Evolutionary conservation across 2,888 invertebrate species (phyloP).

Genomic region (Oxytorus armatus): DNA sequence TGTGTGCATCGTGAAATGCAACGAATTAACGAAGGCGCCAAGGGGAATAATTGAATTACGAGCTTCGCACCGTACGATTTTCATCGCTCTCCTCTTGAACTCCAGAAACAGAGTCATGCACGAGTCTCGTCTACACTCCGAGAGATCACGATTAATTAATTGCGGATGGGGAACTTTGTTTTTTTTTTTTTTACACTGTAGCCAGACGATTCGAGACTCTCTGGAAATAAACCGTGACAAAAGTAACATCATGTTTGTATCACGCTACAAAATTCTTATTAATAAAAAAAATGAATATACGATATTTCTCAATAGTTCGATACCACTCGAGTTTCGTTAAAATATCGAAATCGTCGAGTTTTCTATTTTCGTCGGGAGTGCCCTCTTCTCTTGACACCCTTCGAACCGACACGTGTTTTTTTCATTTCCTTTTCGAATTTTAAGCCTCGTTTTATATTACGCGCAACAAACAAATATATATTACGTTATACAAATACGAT

Average conservation of each 20-base stretch:
- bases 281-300: conserved; percentile 2
- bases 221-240: conserved; percentile 2
- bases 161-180: conserved; percentile 24
- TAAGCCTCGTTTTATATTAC: conserved; percentile 6
- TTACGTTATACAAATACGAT: not conserved
- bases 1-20: conserved; percentile 45
- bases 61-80: conserved; percentile 45
- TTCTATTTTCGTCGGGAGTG: conserved; percentile 53
- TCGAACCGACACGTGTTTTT: conserved; percentile 33
- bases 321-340: conserved; percentile 28
- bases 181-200: not conserved
- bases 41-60: conserved; percentile 64
- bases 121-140: not conserved
- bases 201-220: not conserved
- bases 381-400: conserved; percentile 12
- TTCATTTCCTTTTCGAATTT: conserved; percentile 12
- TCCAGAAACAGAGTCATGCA: not conserved
- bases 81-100: conserved; percentile 44
- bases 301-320: not conserved
- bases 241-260: not conserved
- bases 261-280: not conserved
- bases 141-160: conserved; percentile 53
- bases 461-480: conserved; percentile 29
- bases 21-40: conserved; percentile 57
- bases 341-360: conserved; percentile 34